Conservation (phyloP, 92 coral and sea anemone species). For the Chrysogorgia sp. region DNA sequence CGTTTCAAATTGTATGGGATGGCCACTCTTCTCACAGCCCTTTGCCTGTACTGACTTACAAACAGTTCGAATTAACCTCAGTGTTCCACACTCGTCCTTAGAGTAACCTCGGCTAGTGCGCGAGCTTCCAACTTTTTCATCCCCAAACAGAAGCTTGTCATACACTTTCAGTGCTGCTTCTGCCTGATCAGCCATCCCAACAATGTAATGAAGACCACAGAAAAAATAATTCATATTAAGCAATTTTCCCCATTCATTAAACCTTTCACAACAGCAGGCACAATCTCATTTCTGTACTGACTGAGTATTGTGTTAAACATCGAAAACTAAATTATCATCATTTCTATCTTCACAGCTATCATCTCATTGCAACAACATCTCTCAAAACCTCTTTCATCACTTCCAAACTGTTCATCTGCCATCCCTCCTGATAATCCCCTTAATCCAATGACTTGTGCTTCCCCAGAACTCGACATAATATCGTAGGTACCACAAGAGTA, state of each 20-base stretch:
- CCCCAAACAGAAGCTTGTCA: slow-evolving; percentile 20
- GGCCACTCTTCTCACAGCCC: no score
- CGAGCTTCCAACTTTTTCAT: slow-evolving; percentile 28
- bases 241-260: no score
- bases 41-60: slow-evolving; percentile 26
- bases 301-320: slow-evolving; percentile 1
- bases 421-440: slow-evolving; percentile 34
- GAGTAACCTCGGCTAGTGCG: slow-evolving; percentile 3
- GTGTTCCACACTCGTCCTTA: no score
- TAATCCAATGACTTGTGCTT: slow-evolving; percentile 26
- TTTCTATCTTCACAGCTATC: slow-evolving; percentile 19
- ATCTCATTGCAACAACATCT: slow-evolving; percentile 20
- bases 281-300: slow-evolving; percentile 29
- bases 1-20: no score
- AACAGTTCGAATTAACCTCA: slow-evolving; percentile 17
- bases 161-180: slow-evolving; percentile 37
- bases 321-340: slow-evolving; percentile 10
- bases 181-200: no score
- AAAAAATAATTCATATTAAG: no score
- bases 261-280: slow-evolving; percentile 29
- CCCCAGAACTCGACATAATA: slow-evolving; percentile 18
- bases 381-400: slow-evolving; percentile 38
- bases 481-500: slow-evolving; percentile 23
- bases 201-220: no score
- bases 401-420: slow-evolving; percentile 41